Evolutionary conservation across 2,113 vertebrate genomes (phyloP), one percentile per base, ranked within the genome.

Genomic region (Hyla sarda): DNA sequence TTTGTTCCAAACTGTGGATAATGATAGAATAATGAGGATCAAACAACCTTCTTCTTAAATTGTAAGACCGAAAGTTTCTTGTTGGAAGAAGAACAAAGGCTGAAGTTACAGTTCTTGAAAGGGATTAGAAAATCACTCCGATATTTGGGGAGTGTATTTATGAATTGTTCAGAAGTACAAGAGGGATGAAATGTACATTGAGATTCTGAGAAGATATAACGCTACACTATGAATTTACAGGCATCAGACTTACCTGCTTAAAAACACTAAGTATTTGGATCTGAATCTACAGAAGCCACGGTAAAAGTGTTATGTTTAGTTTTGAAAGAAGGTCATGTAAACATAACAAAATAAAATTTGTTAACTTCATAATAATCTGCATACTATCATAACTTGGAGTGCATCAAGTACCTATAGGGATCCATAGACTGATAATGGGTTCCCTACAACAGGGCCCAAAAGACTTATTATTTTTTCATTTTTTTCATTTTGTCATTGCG

Each of bases 21-120:
- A 74, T 74, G 37, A 74, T 25, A 47, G 72, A 48, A 74, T 47
- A 74, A 74, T 74, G 37, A 74, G 41, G 72, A 71, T 71, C 67
- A 71, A 71, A 74, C 72, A 74, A 48, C 41, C 48, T 74, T 28
- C 41, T 48, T 74, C 41, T 48, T 47, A 9, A 25, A 16, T 48
- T 48, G 41, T 74, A 47, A 74, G 41, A 73, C 21, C n/a, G 30
- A 41, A 41, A 74, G 37, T 74, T 74, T 45, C 41, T 48, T 48
- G 21, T 47, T 74, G 72, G 72, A 47, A 48, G 72, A 74, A 48
- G 72, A 47, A 74, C 72, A 74, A 48, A 74, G 37, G 72, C 41
- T 74, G 12, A 47, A 47, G 21, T 28, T 74, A 48, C 72, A 48
- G 41, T 47, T 74, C 41, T 48, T 48, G 41, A 48, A 74, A 74